Conservation (phyloP, 1,140 invertebrate species). For the Caerostris extrusa region DNA sequence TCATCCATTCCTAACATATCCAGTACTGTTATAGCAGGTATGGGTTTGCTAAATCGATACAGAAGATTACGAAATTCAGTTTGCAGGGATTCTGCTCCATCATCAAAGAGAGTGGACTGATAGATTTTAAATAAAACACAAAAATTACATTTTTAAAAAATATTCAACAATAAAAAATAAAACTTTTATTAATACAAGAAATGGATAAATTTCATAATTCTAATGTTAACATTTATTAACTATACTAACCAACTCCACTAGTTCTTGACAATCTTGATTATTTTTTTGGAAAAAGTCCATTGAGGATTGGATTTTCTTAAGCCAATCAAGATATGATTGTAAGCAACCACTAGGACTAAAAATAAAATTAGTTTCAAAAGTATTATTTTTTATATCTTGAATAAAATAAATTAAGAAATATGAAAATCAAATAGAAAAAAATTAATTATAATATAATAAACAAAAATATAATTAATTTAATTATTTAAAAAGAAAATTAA, state of each 20-base stretch:
- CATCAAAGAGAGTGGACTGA: constrained; percentile 88
- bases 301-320: constrained; percentile 92
- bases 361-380: neutral
- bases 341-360: constrained; percentile 82
- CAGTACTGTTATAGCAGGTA: constrained; percentile 91
- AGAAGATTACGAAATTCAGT: constrained; percentile 93
- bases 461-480: no score
- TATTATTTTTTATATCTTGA: no score
- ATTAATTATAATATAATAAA: neutral
- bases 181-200: neutral
- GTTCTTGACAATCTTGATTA: constrained; percentile 95
- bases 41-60: constrained; percentile 91
- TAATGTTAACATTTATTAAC: neutral
- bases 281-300: constrained; percentile 95
- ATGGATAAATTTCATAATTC: neutral
- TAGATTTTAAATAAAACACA: constrained; percentile 73
- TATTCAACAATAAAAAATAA: neutral
- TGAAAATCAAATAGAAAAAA: neutral
- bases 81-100: constrained; percentile 89
- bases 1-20: constrained; percentile 93
- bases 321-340: constrained; percentile 89
- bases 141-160: neutral
- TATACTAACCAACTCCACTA: constrained; percentile 91
- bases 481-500: no score
- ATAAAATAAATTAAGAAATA: neutral